Base-by-base conservation (phyloP, 2,797 vertebrate species). In the Coluber constrictor region DNA sequence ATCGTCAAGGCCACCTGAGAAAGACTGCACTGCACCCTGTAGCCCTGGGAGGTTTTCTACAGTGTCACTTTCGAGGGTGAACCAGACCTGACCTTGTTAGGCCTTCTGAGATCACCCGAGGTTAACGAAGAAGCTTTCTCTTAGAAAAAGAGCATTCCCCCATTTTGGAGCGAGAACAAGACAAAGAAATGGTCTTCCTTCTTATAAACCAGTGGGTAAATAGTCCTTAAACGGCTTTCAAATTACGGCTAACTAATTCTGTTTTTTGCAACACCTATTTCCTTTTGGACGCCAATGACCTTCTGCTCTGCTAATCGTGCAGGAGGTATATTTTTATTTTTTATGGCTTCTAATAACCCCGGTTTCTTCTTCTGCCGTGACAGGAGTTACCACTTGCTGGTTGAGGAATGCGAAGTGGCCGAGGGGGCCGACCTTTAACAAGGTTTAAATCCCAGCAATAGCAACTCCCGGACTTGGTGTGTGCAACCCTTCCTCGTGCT, bases 391-490 rank as follows among this genome's bases (percentile, higher is more conserved):
- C 94, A 96, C 92, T 96, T 94, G 95, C 92, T 95, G 90, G 29
- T 92, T 97, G 96, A 94, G 94, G 95, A 96, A 96, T 96, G 94
- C 86, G 96, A 97, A 94, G 95, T 97, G 96, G 97, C 95, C 96
- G 93, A 97, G 97, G 94, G 94, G 97, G 96, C 95, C 95, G 95
- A 97, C 96, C 97, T 98, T 97, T 97, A 96, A 96, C 96, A 97
- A 98, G 97, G 97, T 97, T 97, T 97, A 98, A 98, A 97, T 97
- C 97, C 97, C 97, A 92, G 93, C 15, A 93, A 97, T 97, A 96
- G 96, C 96, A 97, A 97, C 97, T 96, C 96, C 97, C 96, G 96
- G 97, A 97, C 97, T 97, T 97, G 97, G 96, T 96, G 63, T 7
- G 97, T 97, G 97, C 96, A 97, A 97, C 98, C 98, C 98, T 97